Evolutionary conservation across 2,797 vertebrate genomes (phyloP).

Genomic region (Hypotaenidia okinawae): DNA sequence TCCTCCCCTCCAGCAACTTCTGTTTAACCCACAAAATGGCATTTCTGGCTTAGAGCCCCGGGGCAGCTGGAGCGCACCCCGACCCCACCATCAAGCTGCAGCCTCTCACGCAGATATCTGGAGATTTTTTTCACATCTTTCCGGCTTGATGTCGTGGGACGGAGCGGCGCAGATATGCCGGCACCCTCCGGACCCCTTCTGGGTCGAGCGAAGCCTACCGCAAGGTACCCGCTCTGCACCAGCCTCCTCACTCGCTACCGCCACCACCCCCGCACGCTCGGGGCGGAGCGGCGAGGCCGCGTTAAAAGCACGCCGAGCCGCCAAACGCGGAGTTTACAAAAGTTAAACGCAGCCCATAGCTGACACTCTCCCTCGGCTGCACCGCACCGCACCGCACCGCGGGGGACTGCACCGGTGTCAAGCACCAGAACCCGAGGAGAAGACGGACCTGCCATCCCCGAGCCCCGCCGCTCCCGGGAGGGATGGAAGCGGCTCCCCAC

Average conservation of each 20-base stretch:
- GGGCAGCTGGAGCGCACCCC: background rate
- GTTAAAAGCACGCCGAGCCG: rapidly evolving
- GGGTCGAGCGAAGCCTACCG: background rate
- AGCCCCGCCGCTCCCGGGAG: too few species aligned
- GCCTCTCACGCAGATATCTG: too few species aligned
- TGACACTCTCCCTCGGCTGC: too few species aligned
- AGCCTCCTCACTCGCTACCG: background rate
- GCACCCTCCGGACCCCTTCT: too few species aligned
- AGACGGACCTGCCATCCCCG: background rate
- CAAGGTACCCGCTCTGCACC: background rate
- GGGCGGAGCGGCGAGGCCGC: too few species aligned
- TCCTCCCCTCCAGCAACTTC: too few species aligned
- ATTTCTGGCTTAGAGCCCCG: background rate
- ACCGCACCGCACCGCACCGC: background rate
- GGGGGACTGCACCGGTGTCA: background rate
- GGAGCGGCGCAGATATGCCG: background rate
- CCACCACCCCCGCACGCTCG: rapidly evolving
- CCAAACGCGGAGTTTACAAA: background rate
- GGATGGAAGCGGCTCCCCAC: background rate
- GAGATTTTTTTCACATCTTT: background rate
- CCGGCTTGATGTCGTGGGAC: rapidly evolving
- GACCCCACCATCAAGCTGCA: background rate
- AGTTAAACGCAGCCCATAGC: rapidly evolving
- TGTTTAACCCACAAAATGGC: background rate
- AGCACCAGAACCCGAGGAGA: too few species aligned